Evolutionary conservation across 2,797 vertebrate species (phyloP).

Genomic region (Lithobates sylvaticus): DNA sequence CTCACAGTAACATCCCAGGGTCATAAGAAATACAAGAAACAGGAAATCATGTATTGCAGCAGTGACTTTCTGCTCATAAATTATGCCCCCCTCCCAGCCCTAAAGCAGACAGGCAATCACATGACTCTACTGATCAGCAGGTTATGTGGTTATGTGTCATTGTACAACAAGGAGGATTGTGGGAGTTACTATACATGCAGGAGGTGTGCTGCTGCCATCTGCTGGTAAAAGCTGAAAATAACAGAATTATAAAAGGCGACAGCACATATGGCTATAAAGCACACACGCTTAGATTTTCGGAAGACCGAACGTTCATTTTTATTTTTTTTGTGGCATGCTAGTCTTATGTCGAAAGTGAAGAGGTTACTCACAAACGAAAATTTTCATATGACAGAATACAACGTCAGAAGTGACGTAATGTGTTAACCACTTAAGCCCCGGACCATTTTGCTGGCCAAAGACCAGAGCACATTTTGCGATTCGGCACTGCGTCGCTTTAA

Average conservation of each 20-base stretch:
- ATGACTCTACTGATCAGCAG: slow-evolving; percentile 2
- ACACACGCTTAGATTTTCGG: no score
- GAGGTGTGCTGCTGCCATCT: slow-evolving; percentile 10
- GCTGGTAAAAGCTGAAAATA: neutral
- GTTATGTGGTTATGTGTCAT: neutral
- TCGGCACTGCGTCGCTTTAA: no score
- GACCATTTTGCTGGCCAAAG: no score
- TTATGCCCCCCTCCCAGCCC: neutral
- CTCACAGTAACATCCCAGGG: neutral
- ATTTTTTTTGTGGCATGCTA: no score
- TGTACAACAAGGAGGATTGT: slow-evolving; percentile 8
- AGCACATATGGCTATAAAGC: no score
- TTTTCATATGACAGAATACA: no score
- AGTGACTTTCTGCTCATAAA: neutral
- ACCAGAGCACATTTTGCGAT: no score
- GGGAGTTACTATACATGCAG: neutral
- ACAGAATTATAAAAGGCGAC: neutral
- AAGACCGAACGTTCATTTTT: no score
- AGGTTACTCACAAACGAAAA: no score
- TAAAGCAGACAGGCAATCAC: slow-evolving; percentile 8
- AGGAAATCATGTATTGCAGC: neutral
- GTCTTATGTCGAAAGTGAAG: no score
- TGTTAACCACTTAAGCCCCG: no score
- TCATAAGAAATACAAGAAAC: neutral
- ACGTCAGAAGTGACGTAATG: no score